Conservation (phyloP, 2,113 vertebrate species). For the Halichoerus grypus region DNA sequence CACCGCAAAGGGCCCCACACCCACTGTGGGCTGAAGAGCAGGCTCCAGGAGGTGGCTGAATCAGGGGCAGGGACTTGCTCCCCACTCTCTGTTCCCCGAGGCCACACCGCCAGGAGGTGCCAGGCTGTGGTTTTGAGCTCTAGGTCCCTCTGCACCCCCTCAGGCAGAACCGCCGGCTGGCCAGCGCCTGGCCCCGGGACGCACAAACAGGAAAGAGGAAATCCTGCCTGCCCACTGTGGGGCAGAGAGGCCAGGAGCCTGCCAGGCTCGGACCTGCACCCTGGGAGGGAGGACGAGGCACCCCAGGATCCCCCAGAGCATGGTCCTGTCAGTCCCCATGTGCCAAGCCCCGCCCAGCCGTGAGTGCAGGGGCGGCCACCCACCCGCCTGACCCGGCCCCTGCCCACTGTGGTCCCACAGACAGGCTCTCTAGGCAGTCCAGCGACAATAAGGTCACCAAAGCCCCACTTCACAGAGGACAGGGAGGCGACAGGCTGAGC, state of each 20-base stretch:
- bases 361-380: neutral
- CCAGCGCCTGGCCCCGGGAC: neutral
- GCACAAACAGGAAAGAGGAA: neutral
- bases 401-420: fast-evolving
- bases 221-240: neutral
- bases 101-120: fast-evolving
- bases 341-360: fast-evolving
- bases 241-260: neutral
- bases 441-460: neutral
- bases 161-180: neutral
- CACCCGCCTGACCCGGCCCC: neutral
- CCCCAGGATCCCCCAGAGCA: neutral
- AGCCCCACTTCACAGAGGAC: neutral
- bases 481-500: neutral
- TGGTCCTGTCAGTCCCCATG: fast-evolving
- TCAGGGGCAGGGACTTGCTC: neutral
- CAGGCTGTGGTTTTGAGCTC: neutral
- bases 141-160: neutral
- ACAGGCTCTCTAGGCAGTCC: neutral
- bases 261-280: neutral
- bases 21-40: fast-evolving
- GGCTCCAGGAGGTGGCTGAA: neutral
- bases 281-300: neutral
- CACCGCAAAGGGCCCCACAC: fast-evolving
- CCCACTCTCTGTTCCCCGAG: fast-evolving